These are phyloP conservation scores for Dipodomys ordii DNA, from an alignment of 2,113 vertebrate genomes.

Conservation along the genomic window DNA sequence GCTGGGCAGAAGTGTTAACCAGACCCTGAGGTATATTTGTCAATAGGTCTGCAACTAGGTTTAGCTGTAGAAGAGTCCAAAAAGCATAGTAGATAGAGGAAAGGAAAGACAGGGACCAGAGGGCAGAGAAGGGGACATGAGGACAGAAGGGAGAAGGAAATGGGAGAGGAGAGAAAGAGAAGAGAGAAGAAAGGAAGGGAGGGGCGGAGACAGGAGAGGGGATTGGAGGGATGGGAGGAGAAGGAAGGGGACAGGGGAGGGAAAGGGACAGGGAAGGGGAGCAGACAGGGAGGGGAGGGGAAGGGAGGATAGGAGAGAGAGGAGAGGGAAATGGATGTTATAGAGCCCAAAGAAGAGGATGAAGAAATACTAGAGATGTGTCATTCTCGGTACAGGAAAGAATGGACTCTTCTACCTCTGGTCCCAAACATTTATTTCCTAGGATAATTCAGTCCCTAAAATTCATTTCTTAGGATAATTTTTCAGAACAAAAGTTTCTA, in stretches of 20 bases:
- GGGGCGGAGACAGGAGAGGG: too few relatives aligned
- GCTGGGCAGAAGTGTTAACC: not conserved
- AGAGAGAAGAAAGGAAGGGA: too few relatives aligned
- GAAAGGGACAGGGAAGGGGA: not conserved
- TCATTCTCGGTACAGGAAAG: not conserved
- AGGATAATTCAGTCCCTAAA: not conserved
- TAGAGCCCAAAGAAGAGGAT: not conserved
- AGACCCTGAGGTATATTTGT: not conserved
- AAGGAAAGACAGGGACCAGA: too few relatives aligned
- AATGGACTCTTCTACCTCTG: not conserved
- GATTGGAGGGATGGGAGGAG: too few relatives aligned
- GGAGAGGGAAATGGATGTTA: rapidly evolving
- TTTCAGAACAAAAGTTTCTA: constrained; percentile 6
- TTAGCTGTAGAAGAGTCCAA: not conserved
- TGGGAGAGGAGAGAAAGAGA: not conserved
- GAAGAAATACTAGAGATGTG: not conserved
- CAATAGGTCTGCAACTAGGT: not conserved
- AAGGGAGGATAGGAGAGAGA: not conserved
- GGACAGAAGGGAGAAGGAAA: too few relatives aligned
- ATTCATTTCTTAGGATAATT: not conserved
- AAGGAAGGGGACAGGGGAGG: not conserved
- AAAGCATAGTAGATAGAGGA: not conserved
- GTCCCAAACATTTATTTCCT: not conserved
- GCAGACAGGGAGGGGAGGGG: too few relatives aligned
- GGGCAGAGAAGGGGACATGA: not conserved